Percentiles rank a stretch among this genome's conserved stretches.
phyloP scores from a whole-genome alignment of 2,797 vertebrate genomes.

The Cirrhinus mrigala region DNA sequence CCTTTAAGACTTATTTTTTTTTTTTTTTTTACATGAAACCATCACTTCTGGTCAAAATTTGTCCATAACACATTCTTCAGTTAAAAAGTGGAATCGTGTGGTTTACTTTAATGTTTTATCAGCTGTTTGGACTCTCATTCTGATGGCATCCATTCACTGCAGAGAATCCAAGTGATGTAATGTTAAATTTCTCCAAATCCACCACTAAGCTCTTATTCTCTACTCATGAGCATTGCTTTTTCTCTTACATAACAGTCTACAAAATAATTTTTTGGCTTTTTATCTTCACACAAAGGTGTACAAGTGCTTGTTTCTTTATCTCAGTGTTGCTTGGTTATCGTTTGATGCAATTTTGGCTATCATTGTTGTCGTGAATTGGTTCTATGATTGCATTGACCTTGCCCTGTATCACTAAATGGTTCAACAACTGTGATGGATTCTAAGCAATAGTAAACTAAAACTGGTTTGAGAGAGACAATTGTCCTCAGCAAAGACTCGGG shows the following conservation, averaged over 20 bases:
- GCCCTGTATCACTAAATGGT: background rate
- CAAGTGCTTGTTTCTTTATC: slow-evolving; percentile 1
- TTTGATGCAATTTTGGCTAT: background rate
- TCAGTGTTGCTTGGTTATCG: background rate
- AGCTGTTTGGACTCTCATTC: no score
- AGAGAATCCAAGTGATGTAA: no score
- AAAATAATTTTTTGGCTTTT: background rate
- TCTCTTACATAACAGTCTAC: background rate
- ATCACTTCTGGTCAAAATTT: background rate
- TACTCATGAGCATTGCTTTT: background rate
- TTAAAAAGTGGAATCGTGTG: background rate
- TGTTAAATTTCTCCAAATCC: no score
- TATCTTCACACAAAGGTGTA: background rate
- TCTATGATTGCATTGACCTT: slow-evolving; percentile 14
- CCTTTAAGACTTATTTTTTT: background rate
- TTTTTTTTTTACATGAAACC: background rate
- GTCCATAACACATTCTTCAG: background rate
- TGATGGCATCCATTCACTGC: no score
- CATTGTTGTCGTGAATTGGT: background rate
- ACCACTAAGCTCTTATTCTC: background rate
- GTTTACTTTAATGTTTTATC: no score
- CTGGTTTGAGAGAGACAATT: background rate
- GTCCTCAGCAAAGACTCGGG: background rate
- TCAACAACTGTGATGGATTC: background rate
- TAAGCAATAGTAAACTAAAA: slow-evolving; percentile 1